Conservation (phyloP, 2,797 vertebrate genomes). For the Ambastaia sidthimunki region DNA sequence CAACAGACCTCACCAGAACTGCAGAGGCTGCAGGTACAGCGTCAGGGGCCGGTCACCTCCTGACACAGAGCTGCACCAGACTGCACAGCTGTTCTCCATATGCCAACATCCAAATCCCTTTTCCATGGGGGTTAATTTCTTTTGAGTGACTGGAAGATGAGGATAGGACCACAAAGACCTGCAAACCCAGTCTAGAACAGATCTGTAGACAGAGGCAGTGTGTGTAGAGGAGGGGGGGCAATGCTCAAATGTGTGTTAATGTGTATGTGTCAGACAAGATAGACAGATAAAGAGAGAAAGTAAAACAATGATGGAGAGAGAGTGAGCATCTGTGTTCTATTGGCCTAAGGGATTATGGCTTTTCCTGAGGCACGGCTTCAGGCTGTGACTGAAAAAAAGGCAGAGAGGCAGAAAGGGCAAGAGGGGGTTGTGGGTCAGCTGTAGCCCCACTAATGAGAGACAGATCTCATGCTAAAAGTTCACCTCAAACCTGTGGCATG, state of each 20-base stretch:
- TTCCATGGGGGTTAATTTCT: background rate
- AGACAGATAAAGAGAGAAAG: slow-evolving; percentile 13
- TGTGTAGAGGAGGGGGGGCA: background rate
- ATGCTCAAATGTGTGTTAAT: slow-evolving; percentile 24
- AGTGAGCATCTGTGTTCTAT: slow-evolving; percentile 67
- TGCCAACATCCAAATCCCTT: slow-evolving; percentile 21
- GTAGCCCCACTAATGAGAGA: slow-evolving; percentile 56
- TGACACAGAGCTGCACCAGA: background rate
- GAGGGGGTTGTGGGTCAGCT: slow-evolving; percentile 44
- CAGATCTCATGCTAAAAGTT: slow-evolving; percentile 52
- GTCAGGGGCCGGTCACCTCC: slow-evolving; percentile 9
- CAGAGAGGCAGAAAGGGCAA: slow-evolving; percentile 42
- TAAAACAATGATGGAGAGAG: background rate
- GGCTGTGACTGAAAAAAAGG: slow-evolving; percentile 44
- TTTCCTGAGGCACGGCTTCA: slow-evolving; percentile 64
- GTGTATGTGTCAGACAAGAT: slow-evolving; percentile 10
- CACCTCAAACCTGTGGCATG: slow-evolving; percentile 12
- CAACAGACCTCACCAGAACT: slow-evolving; percentile 2
- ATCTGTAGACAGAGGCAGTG: background rate
- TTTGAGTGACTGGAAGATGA: background rate
- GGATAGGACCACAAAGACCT: slow-evolving; percentile 7
- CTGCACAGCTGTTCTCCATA: slow-evolving; percentile 54
- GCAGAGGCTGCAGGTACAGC: background rate
- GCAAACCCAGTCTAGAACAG: background rate
- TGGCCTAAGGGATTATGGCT: slow-evolving; percentile 63